Evolutionary conservation across 2,113 vertebrate species (phyloP).

Genomic region (Illadopsis cleaveri): DNA sequence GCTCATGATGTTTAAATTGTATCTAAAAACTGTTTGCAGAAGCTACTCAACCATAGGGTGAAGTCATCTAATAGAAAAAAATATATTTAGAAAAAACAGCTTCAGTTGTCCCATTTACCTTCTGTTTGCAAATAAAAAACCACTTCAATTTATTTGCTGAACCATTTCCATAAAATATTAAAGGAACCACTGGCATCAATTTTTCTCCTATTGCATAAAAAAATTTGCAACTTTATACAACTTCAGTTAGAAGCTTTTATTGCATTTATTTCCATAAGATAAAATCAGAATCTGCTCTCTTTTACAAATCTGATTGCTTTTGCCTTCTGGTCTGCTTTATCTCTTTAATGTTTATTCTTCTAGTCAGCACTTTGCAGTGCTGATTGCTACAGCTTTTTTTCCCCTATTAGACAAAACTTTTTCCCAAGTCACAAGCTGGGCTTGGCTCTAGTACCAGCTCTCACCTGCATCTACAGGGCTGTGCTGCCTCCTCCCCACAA

Average conservation of each 20-base stretch:
- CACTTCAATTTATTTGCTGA: conserved; percentile 55
- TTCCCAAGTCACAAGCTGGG: background rate
- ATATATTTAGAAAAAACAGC: background rate
- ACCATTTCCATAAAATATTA: conserved; percentile 68
- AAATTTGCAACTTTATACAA: conserved; percentile 26
- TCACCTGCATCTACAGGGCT: background rate
- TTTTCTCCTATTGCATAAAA: conserved; percentile 43
- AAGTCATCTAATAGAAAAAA: conserved; percentile 3
- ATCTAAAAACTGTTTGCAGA: background rate
- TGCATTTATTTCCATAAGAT: conserved; percentile 66
- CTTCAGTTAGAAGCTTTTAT: conserved; percentile 54
- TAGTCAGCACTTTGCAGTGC: conserved; percentile 54
- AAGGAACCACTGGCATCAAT: conserved; percentile 31
- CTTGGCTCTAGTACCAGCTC: background rate
- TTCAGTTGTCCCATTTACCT: conserved; percentile 42
- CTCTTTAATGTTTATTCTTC: conserved; percentile 63
- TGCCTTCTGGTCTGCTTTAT: conserved; percentile 62
- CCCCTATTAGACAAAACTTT: conserved; percentile 23
- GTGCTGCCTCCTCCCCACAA: background rate
- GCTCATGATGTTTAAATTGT: background rate
- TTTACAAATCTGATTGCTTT: conserved; percentile 66
- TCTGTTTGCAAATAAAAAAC: conserved; percentile 57
- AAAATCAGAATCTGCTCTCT: conserved; percentile 62
- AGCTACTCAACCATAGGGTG: background rate
- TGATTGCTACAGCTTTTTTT: conserved; percentile 53